phyloP scores from a whole-genome alignment of 2,113 vertebrate genomes.

The Gambusia holbrooki region DNA sequence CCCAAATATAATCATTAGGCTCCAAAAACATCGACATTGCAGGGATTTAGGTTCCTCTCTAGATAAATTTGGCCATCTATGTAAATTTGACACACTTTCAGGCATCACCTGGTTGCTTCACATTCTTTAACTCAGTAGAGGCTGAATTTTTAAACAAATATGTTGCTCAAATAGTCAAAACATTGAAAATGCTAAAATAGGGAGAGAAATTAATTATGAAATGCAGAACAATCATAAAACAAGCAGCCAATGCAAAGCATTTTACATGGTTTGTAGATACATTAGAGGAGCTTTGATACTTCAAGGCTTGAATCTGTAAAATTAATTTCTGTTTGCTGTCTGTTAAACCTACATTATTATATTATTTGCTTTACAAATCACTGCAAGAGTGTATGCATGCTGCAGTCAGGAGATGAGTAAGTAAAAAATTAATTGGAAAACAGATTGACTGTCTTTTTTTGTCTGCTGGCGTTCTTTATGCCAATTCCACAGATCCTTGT shows the following conservation, averaged over 20 bases:
- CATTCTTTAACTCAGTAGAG: too few species aligned
- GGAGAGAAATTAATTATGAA: background rate
- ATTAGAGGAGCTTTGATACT: background rate
- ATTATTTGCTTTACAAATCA: background rate
- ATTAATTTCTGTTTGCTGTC: background rate
- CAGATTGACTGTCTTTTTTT: background rate
- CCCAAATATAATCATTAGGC: too few species aligned
- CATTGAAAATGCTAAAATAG: background rate
- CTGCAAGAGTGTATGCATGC: background rate
- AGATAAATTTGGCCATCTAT: too few species aligned
- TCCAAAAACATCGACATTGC: too few species aligned
- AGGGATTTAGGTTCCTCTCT: too few species aligned
- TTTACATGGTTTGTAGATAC: background rate
- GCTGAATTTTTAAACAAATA: too few species aligned
- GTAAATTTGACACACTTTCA: too few species aligned
- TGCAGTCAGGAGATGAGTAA: background rate
- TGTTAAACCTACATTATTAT: background rate
- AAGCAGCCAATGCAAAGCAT: background rate
- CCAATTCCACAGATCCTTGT: background rate
- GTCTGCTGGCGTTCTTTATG: background rate
- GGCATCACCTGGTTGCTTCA: too few species aligned
- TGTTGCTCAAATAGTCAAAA: background rate
- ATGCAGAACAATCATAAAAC: background rate
- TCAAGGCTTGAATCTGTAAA: background rate
- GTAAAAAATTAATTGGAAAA: constrained; percentile 1